These are phyloP conservation scores for Ceyx margarethae DNA, from an alignment of 2,113 vertebrate genomes.

Conservation along the genomic window DNA sequence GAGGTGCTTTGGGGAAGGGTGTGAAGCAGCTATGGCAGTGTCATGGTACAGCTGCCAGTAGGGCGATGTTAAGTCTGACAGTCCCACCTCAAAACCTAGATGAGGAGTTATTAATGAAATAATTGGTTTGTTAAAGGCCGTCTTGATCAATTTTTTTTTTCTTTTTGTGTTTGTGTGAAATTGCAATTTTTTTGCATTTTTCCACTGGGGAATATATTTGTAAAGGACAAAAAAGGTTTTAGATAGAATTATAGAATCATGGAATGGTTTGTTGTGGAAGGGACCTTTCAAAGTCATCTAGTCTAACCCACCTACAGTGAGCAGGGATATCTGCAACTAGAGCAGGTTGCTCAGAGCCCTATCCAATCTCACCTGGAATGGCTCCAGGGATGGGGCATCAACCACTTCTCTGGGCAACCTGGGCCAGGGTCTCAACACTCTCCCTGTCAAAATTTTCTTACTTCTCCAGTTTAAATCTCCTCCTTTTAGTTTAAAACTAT, in stretches of 20 bases:
- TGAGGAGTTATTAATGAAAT: neutral
- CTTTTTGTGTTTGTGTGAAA: neutral
- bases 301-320: neutral
- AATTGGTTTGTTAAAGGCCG: neutral
- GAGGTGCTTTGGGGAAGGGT: fast-evolving
- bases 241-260: neutral
- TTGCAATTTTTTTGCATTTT: neutral
- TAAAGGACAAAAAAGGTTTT: neutral
- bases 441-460: neutral
- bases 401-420: neutral
- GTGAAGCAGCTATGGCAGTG: fast-evolving
- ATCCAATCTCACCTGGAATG: neutral
- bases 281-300: neutral
- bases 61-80: neutral
- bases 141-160: neutral
- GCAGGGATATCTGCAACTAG: neutral
- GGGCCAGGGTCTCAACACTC: neutral
- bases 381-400: neutral
- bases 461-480: neutral
- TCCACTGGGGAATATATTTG: neutral
- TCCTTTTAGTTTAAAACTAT: neutral
- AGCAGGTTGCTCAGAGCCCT: neutral
- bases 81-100: neutral
- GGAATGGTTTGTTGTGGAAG: neutral
- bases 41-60: neutral